Evolutionary conservation across 2,888 invertebrate genomes (phyloP).

Genomic region (Cerastis leucographa): DNA sequence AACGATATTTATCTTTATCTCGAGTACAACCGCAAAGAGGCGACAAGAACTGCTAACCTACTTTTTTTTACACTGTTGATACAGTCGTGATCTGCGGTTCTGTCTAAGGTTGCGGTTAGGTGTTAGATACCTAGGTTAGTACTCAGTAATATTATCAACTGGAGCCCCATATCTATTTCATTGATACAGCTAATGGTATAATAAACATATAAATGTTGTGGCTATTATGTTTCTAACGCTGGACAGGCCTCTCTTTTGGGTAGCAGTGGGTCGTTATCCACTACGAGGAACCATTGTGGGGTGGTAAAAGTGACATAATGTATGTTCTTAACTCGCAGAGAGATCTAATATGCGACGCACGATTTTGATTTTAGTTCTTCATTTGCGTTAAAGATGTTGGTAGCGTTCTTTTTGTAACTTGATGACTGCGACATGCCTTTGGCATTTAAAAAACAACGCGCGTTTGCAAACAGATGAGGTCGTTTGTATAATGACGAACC

Average conservation of each 20-base stretch:
- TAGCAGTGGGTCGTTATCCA: background rate
- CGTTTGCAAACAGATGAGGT: too few relatives aligned
- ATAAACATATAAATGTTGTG: background rate
- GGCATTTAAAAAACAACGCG: too few relatives aligned
- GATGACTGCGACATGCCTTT: too few relatives aligned
- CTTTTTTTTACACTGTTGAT: slow-evolving; percentile 31
- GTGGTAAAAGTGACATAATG: background rate
- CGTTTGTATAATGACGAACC: too few relatives aligned
- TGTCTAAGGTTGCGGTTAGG: slow-evolving; percentile 41
- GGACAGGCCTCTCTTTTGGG: background rate
- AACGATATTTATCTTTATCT: slow-evolving; percentile 22
- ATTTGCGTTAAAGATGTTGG: too few relatives aligned
- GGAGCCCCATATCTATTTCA: slow-evolving; percentile 40
- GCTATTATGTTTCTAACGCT: background rate
- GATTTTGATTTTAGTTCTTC: too few relatives aligned
- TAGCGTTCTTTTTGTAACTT: too few relatives aligned
- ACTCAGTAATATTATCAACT: background rate
- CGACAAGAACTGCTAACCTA: slow-evolving; percentile 28
- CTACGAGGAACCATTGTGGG: background rate
- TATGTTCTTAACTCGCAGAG: too few relatives aligned
- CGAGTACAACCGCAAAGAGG: slow-evolving; percentile 26
- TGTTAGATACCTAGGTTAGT: background rate
- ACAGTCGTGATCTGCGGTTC: slow-evolving; percentile 40
- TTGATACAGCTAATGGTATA: background rate
- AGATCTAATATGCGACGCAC: too few relatives aligned